These are phyloP conservation scores for Melieria crassipennis DNA, from an alignment of 2,888 invertebrate genomes.

Conservation along the genomic window DNA sequence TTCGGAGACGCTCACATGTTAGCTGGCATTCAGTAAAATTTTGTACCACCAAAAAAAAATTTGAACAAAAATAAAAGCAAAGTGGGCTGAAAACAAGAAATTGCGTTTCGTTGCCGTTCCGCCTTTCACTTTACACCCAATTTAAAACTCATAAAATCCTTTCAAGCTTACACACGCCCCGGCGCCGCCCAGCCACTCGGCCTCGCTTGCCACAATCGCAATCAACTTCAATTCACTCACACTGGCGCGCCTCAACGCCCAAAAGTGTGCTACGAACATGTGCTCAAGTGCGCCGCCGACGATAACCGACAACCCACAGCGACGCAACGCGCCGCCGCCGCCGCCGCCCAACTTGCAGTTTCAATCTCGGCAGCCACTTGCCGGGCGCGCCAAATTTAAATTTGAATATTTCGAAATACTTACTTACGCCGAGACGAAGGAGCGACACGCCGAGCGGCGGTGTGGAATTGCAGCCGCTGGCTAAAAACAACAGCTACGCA, in stretches of 20 bases:
- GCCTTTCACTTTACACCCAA: constrained; percentile 11
- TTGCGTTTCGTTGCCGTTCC: background rate
- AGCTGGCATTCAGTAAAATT: no score
- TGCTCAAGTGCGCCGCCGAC: no score
- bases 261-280: no score
- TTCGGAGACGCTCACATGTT: no score
- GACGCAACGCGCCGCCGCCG: background rate
- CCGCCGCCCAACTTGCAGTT: background rate
- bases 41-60: no score
- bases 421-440: background rate
- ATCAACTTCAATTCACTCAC: no score
- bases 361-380: background rate
- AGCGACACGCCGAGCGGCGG: background rate
- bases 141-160: constrained; percentile 38
- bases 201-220: background rate
- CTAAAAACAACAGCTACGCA: constrained; percentile 45
- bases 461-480: constrained; percentile 39
- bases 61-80: no score
- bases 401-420: constrained; percentile 23
- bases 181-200: background rate
- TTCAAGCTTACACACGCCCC: constrained; percentile 19
- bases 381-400: constrained; percentile 1
- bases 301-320: background rate
- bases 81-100: background rate
- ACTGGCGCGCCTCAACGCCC: no score